These are phyloP conservation scores for Gobio gobio DNA, from an alignment of 2,113 vertebrate species.

Conservation along the genomic window DNA sequence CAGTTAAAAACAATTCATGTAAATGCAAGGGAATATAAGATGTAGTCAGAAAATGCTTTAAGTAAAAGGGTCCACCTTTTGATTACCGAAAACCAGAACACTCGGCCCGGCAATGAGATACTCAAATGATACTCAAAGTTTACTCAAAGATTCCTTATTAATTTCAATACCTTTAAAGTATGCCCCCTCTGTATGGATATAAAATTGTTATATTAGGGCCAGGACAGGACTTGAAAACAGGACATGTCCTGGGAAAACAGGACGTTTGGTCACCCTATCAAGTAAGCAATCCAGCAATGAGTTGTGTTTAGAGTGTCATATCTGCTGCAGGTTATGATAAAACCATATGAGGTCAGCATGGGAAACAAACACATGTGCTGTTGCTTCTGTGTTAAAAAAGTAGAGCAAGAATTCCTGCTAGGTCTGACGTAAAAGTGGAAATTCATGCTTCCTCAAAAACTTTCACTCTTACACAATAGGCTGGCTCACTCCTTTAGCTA, in stretches of 20 bases:
- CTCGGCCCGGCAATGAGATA: too few species aligned
- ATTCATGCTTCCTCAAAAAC: conserved; percentile 26
- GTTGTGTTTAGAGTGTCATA: conserved; percentile 10
- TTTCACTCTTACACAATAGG: conserved; percentile 49
- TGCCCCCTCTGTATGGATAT: too few species aligned
- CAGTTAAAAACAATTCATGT: background rate
- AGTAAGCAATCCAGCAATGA: conserved; percentile 1
- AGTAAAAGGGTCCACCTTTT: too few species aligned
- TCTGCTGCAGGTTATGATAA: background rate
- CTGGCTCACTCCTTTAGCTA: background rate
- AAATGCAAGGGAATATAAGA: background rate
- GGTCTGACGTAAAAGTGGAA: background rate
- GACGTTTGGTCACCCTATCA: too few species aligned
- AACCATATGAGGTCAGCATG: background rate
- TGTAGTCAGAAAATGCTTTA: background rate
- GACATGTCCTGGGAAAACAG: too few species aligned
- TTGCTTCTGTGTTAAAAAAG: background rate
- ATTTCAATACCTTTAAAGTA: too few species aligned
- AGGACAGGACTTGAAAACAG: too few species aligned
- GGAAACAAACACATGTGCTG: background rate
- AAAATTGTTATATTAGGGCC: too few species aligned
- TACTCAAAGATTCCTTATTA: too few species aligned
- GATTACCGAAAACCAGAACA: too few species aligned
- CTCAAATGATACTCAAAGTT: too few species aligned
- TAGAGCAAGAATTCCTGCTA: background rate